Conservation (phyloP, 2,888 invertebrate species). For the Phorcus lineatus region DNA sequence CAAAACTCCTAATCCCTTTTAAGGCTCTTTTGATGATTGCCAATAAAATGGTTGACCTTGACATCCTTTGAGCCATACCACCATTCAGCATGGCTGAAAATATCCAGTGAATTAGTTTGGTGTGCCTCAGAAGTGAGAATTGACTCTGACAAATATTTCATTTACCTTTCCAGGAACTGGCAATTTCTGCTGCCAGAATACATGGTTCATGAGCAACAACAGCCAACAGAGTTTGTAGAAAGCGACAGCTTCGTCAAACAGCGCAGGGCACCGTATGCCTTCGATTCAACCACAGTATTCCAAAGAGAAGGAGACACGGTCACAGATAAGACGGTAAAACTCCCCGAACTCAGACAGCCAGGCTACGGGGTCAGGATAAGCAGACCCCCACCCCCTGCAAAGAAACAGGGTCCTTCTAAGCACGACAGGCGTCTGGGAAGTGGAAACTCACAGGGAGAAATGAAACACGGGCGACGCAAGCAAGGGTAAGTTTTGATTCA, state of each 20-base stretch:
- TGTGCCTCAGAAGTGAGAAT: no score
- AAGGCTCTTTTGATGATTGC: no score
- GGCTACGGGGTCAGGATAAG: slow-evolving; percentile 63
- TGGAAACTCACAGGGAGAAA: slow-evolving; percentile 29
- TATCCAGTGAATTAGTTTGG: no score
- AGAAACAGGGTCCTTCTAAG: slow-evolving; percentile 30
- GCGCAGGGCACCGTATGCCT: slow-evolving; percentile 50
- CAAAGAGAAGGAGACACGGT: slow-evolving; percentile 51
- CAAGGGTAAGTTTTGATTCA: slow-evolving; percentile 27
- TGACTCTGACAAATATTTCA: no score
- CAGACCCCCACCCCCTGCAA: slow-evolving; percentile 42
- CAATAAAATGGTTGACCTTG: no score
- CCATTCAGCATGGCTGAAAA: no score
- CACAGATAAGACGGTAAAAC: slow-evolving; percentile 66
- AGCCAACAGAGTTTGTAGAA: slow-evolving; percentile 77
- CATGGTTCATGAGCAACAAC: slow-evolving; percentile 77
- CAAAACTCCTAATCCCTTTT: no score
- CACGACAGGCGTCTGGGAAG: slow-evolving; percentile 27
- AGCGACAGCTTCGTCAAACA: slow-evolving; percentile 27
- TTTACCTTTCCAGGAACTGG: slow-evolving; percentile 51
- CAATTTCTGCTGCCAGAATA: slow-evolving; percentile 69
- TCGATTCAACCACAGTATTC: slow-evolving; percentile 54
- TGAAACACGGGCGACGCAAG: neutral
- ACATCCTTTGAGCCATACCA: no score
- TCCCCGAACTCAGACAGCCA: slow-evolving; percentile 58